Base-by-base conservation (phyloP, 2,113 vertebrate genomes). In the Melospiza melodia region DNA sequence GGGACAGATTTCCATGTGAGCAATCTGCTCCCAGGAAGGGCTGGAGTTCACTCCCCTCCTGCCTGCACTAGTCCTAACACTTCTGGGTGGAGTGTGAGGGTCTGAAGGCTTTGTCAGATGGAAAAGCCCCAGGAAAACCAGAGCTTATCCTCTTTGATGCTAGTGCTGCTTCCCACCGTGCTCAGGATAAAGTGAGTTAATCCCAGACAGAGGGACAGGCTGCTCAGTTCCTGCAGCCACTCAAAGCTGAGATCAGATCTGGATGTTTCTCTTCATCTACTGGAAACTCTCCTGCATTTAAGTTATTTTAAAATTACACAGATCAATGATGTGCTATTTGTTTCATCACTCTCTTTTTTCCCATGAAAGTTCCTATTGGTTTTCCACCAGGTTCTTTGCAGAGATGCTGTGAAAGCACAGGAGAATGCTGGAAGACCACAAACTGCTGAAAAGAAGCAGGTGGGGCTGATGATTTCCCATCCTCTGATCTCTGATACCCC, bases 91-190 rank as follows among this genome's bases (percentile, higher is more conserved):
- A 76, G 68, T 52, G 80, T 44, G 89, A 95, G 94, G 68, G 39
- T 84, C 30, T 5, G n/a, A 58, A 76, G 46, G 75, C 39, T 94
- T 46, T 94, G 80, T 89, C 95, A 94, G 93, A 93, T 87, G 91
- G 91, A 61, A 80, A 95, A 95, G 62, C 84, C 76, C 68, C 78
- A 71, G 90, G 90, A 96, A 84, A 78, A 79, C 0, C 51, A 72
- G 39, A 7, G 10, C 33, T 89, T 43, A 74, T 81, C 65, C 89
- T 89, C 68, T 84, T 63, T 49, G 59, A 74, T 94, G 72, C 61
- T 80, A 28, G 49, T 28, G 27, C 63, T 83, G 83, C 69, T 43
- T 82, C 77, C 84, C 13, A 1, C 48, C 18, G 84, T 12, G 87
- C 73, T 68, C 30, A 44, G 49, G n/a, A 73, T 27, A 46, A 68